Percentiles rank a stretch among this genome's conserved stretches.
Evolutionary conservation across 23 tunicate genomes (phyloP).

Genomic region (Halocynthia roretzi): DNA sequence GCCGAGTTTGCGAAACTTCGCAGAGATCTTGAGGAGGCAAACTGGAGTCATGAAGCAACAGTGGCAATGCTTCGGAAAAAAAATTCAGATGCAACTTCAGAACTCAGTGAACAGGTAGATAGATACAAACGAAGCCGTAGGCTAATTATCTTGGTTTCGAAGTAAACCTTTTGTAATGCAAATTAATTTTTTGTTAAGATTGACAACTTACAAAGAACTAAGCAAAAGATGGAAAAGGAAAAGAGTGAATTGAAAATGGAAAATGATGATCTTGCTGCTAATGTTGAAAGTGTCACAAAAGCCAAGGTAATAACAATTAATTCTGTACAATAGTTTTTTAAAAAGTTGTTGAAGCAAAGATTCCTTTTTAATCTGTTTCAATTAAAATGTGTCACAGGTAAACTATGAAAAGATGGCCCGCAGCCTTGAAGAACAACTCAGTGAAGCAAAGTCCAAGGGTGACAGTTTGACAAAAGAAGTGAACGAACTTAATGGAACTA

Average conservation of each 20-base stretch:
- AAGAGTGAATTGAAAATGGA: slow-evolving; percentile 36
- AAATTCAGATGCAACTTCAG: slow-evolving; percentile 29
- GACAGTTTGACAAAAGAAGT: slow-evolving; percentile 81
- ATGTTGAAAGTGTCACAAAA: slow-evolving; percentile 38
- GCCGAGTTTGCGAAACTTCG: slow-evolving; percentile 30
- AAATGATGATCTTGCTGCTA: slow-evolving; percentile 27
- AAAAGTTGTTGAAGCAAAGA: not conserved
- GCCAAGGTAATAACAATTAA: slow-evolving; percentile 6
- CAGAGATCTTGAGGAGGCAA: slow-evolving; percentile 27
- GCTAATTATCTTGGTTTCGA: not conserved
- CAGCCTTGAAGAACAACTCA: slow-evolving; percentile 32
- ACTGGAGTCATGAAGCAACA: slow-evolving; percentile 36
- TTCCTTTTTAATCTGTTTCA: not conserved
- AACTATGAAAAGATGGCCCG: slow-evolving; percentile 33
- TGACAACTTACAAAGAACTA: slow-evolving; percentile 27
- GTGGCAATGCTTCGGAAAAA: slow-evolving; percentile 33
- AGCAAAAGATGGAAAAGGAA: slow-evolving; percentile 30
- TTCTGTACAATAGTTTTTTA: too few relatives aligned
- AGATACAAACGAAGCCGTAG: not conserved
- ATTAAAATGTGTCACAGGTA: slow-evolving; percentile 8
- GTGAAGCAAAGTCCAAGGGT: slow-evolving; percentile 76
- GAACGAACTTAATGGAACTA: slow-evolving; percentile 46
- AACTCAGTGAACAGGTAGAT: slow-evolving; percentile 30
- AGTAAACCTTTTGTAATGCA: not conserved
- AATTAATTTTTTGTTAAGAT: not conserved